These are phyloP conservation scores for Rutpela maculata DNA, from an alignment of 2,888 invertebrate species.

Conservation along the genomic window DNA sequence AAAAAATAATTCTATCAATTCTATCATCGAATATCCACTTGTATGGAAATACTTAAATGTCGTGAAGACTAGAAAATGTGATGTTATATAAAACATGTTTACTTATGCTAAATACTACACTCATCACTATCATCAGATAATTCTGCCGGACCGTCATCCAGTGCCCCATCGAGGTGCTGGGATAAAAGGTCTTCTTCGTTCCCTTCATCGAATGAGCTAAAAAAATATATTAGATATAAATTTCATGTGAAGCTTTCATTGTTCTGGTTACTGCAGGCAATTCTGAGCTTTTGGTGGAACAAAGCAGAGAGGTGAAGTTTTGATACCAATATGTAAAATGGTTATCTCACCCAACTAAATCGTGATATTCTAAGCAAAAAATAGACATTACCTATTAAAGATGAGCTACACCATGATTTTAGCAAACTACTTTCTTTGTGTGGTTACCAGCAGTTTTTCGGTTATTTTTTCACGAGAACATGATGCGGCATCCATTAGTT, in stretches of 20 bases:
- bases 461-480: too few relatives aligned
- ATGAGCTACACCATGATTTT: too few relatives aligned
- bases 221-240: slow-evolving; percentile 64
- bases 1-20: slow-evolving; percentile 38
- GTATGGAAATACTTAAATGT: slow-evolving; percentile 42
- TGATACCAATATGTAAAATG: too few relatives aligned
- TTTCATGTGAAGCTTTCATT: neutral
- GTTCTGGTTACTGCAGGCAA: neutral
- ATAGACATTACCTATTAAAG: too few relatives aligned
- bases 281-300: neutral
- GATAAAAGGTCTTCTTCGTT: slow-evolving; percentile 81
- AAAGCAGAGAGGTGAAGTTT: neutral
- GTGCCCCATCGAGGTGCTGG: slow-evolving; percentile 79
- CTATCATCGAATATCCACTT: slow-evolving; percentile 32
- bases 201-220: slow-evolving; percentile 83
- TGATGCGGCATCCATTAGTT: too few relatives aligned
- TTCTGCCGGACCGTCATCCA: slow-evolving; percentile 67
- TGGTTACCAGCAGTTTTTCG: too few relatives aligned
- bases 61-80: slow-evolving; percentile 55
- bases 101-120: slow-evolving; percentile 77
- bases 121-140: slow-evolving; percentile 78
- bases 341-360: too few relatives aligned
- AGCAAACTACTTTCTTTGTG: too few relatives aligned
- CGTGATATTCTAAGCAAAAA: too few relatives aligned
- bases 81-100: slow-evolving; percentile 44